These are phyloP conservation scores for Saccopteryx bilineata DNA, from an alignment of 2,113 vertebrate species.

Conservation along the genomic window DNA sequence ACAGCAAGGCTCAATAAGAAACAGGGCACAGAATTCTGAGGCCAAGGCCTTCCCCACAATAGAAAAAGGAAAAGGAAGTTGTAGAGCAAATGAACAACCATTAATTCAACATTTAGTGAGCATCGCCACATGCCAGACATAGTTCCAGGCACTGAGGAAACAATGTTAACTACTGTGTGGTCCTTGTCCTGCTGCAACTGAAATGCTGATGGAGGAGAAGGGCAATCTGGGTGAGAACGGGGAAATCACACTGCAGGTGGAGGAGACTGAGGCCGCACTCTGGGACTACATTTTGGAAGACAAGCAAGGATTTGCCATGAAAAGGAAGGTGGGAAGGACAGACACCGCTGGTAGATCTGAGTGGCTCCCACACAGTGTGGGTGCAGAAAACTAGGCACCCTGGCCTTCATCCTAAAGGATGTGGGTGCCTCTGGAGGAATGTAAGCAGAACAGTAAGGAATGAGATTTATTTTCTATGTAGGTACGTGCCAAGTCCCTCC, in stretches of 20 bases:
- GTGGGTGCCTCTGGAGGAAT: background rate
- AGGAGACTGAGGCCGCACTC: background rate
- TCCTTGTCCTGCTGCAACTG: background rate
- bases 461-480: conserved; percentile 7
- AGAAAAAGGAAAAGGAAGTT: background rate
- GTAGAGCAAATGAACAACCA: background rate
- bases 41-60: background rate
- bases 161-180: background rate
- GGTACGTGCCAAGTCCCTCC: background rate
- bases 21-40: background rate
- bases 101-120: background rate
- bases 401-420: background rate
- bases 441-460: background rate
- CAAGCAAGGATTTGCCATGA: background rate
- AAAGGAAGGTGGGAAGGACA: background rate
- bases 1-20: background rate
- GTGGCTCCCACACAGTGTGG: background rate
- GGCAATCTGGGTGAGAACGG: background rate
- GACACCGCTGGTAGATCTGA: background rate
- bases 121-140: background rate
- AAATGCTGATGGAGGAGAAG: background rate
- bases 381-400: background rate
- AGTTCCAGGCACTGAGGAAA: background rate
- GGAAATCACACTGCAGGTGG: background rate
- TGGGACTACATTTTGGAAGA: background rate